These are phyloP conservation scores for Drosophila sturtevanti DNA, from an alignment of 1,140 invertebrate species.

Conservation along the genomic window DNA sequence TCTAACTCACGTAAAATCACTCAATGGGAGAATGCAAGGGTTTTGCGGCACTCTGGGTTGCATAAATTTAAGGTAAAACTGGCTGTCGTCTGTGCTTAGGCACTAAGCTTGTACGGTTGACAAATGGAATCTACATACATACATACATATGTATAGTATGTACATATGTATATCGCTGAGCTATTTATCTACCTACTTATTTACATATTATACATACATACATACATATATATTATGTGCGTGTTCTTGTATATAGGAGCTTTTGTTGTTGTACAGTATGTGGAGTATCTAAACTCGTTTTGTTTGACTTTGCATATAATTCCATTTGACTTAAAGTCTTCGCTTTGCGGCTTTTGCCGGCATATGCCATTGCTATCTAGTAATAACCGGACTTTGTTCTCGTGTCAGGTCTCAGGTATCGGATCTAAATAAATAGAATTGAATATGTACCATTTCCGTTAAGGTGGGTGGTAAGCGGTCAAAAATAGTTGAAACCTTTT, in stretches of 20 bases:
- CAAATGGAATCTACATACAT: conserved; percentile 11
- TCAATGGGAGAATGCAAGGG: conserved; percentile 2
- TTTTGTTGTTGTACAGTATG: neutral
- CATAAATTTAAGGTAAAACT: conserved; percentile 8
- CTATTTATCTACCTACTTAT: no score
- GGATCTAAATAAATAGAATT: neutral
- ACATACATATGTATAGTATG: conserved; percentile 12
- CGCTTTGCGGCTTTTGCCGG: conserved; percentile 8
- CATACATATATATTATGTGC: conserved; percentile 10
- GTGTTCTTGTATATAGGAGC: no score
- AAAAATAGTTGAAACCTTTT: neutral
- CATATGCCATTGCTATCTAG: conserved; percentile 39
- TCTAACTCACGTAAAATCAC: neutral
- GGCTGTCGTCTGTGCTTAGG: conserved; percentile 1
- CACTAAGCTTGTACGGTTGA: conserved; percentile 11
- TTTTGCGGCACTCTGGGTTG: neutral
- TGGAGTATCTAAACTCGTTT: conserved; percentile 24
- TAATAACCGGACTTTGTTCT: conserved; percentile 51
- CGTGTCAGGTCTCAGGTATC: conserved; percentile 20
- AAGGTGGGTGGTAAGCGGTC: neutral
- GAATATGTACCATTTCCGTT: conserved; percentile 45
- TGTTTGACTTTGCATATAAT: conserved; percentile 29
- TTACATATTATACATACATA: conserved; percentile 11
- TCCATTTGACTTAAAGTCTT: conserved; percentile 49
- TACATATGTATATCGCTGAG: neutral